Conservation (phyloP, 2,888 invertebrate species). For the Clistopyga incitator region DNA sequence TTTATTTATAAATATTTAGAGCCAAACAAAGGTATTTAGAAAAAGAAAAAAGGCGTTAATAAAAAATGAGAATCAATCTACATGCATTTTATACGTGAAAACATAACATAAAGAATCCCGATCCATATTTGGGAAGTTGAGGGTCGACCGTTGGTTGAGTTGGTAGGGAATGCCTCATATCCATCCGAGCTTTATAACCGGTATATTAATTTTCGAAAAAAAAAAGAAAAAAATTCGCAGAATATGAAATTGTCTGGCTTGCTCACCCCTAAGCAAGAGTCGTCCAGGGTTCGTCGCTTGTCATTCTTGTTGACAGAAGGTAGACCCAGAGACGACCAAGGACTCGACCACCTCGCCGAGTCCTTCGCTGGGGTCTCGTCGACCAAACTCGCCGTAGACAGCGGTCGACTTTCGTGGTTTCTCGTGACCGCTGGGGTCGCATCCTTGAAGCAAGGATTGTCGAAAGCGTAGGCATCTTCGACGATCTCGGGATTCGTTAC, state of each 20-base stretch:
- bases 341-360: conserved; percentile 80
- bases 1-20: too few relatives aligned
- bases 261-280: conserved; percentile 86
- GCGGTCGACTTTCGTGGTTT: conserved; percentile 75
- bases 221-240: too few relatives aligned
- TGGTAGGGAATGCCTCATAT: too few relatives aligned
- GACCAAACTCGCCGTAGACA: conserved; percentile 71
- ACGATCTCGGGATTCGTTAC: conserved; percentile 91
- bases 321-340: conserved; percentile 85
- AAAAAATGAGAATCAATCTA: too few relatives aligned
- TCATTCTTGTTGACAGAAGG: conserved; percentile 82
- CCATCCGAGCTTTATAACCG: too few relatives aligned
- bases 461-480: conserved; percentile 92
- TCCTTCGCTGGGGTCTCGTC: conserved; percentile 74
- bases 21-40: too few relatives aligned
- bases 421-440: conserved; percentile 82
- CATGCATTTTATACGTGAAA: too few relatives aligned
- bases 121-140: too few relatives aligned
- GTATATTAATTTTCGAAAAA: too few relatives aligned
- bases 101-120: too few relatives aligned
- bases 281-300: conserved; percentile 86
- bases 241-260: background rate
- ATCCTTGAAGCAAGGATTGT: conserved; percentile 91
- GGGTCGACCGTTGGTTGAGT: too few relatives aligned
- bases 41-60: too few relatives aligned